These are phyloP conservation scores for Drosophila navojoa DNA, from an alignment of 1,140 invertebrate genomes.

Conservation along the genomic window DNA sequence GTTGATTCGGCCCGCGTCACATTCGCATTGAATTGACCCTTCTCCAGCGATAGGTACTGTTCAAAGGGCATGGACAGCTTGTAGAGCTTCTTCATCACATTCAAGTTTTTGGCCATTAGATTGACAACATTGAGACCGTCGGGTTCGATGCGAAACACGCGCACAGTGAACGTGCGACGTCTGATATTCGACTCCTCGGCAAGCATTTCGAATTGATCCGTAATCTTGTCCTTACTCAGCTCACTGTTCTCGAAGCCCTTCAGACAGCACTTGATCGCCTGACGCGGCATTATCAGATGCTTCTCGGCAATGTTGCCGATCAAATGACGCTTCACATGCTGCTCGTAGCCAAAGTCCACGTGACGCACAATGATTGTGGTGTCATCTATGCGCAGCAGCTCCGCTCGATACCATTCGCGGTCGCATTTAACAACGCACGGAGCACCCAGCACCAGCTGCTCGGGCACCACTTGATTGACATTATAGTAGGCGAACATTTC, in stretches of 20 bases:
- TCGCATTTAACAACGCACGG: conserved; percentile 90
- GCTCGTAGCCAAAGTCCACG: conserved; percentile 93
- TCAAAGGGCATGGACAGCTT: conserved; percentile 81
- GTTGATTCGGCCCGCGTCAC: conserved; percentile 48
- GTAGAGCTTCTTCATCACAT: conserved; percentile 81
- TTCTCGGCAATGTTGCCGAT: conserved; percentile 87
- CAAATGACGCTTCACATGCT: conserved; percentile 85
- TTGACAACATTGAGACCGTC: conserved; percentile 84
- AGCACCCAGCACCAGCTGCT: conserved; percentile 85
- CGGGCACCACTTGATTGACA: conserved; percentile 82
- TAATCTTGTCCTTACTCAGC: conserved; percentile 68
- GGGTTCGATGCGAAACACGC: conserved; percentile 84
- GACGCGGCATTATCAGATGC: conserved; percentile 87
- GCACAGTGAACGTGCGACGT: conserved; percentile 84
- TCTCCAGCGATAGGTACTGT: conserved; percentile 76
- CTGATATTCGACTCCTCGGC: conserved; percentile 78
- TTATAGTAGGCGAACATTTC: conserved; percentile 80
- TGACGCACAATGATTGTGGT: conserved; percentile 74
- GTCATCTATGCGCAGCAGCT: conserved; percentile 84
- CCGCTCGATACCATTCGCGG: conserved; percentile 90
- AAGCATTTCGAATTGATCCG: conserved; percentile 82
- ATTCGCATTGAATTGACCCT: conserved; percentile 73
- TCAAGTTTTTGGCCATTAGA: conserved; percentile 68
- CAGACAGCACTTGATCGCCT: conserved; percentile 89
- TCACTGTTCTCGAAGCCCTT: conserved; percentile 83